These are phyloP conservation scores for Trachurus trachurus DNA, from an alignment of 2,797 vertebrate genomes.

Conservation along the genomic window DNA sequence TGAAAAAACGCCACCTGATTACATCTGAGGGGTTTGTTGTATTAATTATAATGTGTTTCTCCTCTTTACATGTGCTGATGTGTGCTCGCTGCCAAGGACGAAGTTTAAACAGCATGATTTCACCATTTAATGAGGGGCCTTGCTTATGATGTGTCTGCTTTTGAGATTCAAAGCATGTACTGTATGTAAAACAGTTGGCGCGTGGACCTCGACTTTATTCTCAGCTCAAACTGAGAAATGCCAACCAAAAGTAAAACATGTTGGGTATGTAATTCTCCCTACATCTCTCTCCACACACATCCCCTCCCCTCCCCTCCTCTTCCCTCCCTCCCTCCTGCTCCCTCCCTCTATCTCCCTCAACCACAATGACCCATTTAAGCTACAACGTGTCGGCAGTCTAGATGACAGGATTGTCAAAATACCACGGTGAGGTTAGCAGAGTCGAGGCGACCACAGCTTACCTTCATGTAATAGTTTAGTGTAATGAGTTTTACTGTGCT, in stretches of 20 bases:
- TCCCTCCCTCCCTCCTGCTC: background rate
- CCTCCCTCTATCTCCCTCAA: slow-evolving; percentile 57
- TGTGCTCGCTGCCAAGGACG: slow-evolving; percentile 79
- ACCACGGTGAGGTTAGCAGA: slow-evolving; percentile 66
- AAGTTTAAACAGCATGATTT: slow-evolving; percentile 85
- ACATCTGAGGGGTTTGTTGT: slow-evolving; percentile 79
- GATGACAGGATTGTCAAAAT: slow-evolving; percentile 79
- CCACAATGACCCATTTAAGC: slow-evolving; percentile 81
- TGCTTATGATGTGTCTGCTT: slow-evolving; percentile 80
- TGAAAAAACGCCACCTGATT: slow-evolving; percentile 70
- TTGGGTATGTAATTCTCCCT: slow-evolving; percentile 61
- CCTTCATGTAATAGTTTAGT: slow-evolving; percentile 68
- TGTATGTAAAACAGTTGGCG: slow-evolving; percentile 83
- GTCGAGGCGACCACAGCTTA: slow-evolving; percentile 68
- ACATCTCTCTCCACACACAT: slow-evolving; percentile 17
- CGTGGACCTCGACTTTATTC: slow-evolving; percentile 68
- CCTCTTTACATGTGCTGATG: slow-evolving; percentile 76
- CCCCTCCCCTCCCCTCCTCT: slow-evolving; percentile 22
- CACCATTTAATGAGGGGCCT: slow-evolving; percentile 80
- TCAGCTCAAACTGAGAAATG: slow-evolving; percentile 67
- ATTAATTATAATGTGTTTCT: slow-evolving; percentile 77
- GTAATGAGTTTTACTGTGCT: slow-evolving; percentile 69
- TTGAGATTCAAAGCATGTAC: slow-evolving; percentile 81
- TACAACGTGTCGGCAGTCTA: slow-evolving; percentile 69
- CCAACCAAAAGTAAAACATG: slow-evolving; percentile 68